Base-by-base conservation (phyloP, 92 coral and sea anemone genomes). In the Phenganax stokvisi region DNA sequence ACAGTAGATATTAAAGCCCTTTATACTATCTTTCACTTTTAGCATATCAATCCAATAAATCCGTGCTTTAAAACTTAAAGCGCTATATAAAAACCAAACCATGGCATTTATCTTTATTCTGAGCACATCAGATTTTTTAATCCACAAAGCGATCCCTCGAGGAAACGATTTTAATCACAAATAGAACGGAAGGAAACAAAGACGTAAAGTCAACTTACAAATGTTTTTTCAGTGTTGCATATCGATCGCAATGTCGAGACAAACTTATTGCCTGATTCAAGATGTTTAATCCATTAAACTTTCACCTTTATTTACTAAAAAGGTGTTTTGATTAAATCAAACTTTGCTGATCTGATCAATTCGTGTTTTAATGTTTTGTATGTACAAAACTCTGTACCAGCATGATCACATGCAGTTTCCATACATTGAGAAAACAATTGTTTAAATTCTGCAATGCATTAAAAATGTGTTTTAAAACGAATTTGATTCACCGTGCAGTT, bases 231-330 rank as follows among this genome's bases (percentile, higher is more conserved):
- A 79, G 74, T 53, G 57, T 64, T 63, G 51, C 65, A 56, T 64
- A 79, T 30, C 83, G 73, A 64, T 59, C 6, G 81, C 28, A 28
- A n/a, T 13, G 83, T 54, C 83, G 73, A 62, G 83, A 79, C 81
- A 51, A 31, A 77, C 47, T 79, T n/a, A 28, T 79, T 56, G 51
- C 47, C n/a, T 31, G 7, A 15, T 65, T 53, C 83, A 79, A 79
- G 68, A 54, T 79, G 83, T 64, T 79, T 59, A 59, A 61, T 47
- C 74, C 83, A 79, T 79, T 79, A 79, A 65, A 77, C 62, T 51
- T 65, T 63, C 73, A 47, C 30, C 83, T 51, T 68, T 60, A 79
- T 79, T 79, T 65, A 79, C 83, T 30, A 52, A 52, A 44, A 54
- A 53, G 62, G 59, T 54, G 62, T 53, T 79, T 79, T 79, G 51